These are phyloP conservation scores for Drosophila malerkotliana DNA, from an alignment of 1,140 invertebrate genomes.

Conservation along the genomic window DNA sequence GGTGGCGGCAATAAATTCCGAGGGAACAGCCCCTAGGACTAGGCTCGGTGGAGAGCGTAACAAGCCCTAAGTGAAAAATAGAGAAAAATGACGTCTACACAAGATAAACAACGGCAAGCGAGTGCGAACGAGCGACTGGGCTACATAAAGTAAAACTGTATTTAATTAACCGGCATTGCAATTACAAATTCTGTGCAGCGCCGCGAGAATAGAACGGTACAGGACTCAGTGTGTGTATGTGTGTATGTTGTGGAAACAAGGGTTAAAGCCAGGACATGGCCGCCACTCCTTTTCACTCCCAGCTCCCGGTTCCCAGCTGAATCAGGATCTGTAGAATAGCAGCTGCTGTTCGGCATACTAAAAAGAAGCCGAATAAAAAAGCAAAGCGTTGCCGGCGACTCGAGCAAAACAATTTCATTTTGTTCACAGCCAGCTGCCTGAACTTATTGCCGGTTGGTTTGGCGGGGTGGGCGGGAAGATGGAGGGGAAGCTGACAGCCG, in stretches of 20 bases:
- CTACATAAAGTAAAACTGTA: constrained; percentile 81
- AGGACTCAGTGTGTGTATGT: not conserved
- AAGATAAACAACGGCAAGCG: constrained; percentile 67
- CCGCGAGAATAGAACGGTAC: constrained; percentile 34
- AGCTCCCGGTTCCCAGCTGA: constrained; percentile 12
- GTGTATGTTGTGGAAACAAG: constrained; percentile 3
- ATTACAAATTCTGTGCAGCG: constrained; percentile 83
- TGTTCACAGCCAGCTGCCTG: constrained; percentile 56
- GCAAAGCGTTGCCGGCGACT: constrained; percentile 42
- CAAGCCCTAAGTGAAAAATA: constrained; percentile 72
- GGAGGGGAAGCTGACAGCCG: constrained; percentile 22
- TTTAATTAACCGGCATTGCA: constrained; percentile 83
- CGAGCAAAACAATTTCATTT: constrained; percentile 78
- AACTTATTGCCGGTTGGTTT: constrained; percentile 29
- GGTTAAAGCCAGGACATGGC: constrained; percentile 9
- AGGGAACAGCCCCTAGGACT: constrained; percentile 19
- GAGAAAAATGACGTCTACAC: constrained; percentile 61
- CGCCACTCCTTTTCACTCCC: constrained; percentile 12
- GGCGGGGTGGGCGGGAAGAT: constrained; percentile 2
- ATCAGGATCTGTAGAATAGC: constrained; percentile 32
- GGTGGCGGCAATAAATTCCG: constrained; percentile 54
- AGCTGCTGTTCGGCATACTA: constrained; percentile 75
- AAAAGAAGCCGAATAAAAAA: constrained; percentile 61
- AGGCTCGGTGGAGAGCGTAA: constrained; percentile 49
- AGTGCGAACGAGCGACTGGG: constrained; percentile 19